These are phyloP conservation scores for Malaclemys terrapin DNA, from an alignment of 2,113 vertebrate genomes.

Conservation along the genomic window DNA sequence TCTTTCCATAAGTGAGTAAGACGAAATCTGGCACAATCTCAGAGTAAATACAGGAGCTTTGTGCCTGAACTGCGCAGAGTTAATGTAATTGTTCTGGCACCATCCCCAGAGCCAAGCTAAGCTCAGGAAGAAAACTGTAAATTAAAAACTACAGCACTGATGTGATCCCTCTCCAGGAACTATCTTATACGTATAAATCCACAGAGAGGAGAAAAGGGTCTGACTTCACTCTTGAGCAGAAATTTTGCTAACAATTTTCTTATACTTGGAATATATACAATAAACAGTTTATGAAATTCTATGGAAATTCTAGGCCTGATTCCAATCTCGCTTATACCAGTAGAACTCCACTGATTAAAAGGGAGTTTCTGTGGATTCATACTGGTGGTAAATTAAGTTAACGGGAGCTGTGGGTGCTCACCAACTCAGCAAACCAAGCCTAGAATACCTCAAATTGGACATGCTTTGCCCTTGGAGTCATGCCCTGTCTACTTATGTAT, in stretches of 20 bases:
- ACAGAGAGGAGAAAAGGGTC: neutral
- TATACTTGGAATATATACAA: neutral
- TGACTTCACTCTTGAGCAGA: neutral
- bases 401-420: neutral
- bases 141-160: constrained; percentile 50
- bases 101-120: constrained; percentile 56
- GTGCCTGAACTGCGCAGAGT: constrained; percentile 14
- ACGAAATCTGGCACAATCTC: constrained; percentile 27
- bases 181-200: neutral
- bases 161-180: constrained; percentile 47
- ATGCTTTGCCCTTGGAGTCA: neutral
- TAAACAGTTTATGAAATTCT: neutral
- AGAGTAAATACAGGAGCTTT: constrained; percentile 47
- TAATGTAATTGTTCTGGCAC: constrained; percentile 62
- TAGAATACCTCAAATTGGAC: neutral
- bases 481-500: neutral
- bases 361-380: neutral
- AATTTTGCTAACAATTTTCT: neutral
- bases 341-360: neutral
- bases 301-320: neutral
- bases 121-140: constrained; percentile 48
- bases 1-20: neutral
- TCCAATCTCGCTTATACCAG: neutral
- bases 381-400: neutral
- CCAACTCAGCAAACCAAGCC: neutral